Evolutionary conservation across 2,888 invertebrate genomes (phyloP), one percentile per base, ranked within the genome.

Genomic region (Leptopilina myrica): DNA sequence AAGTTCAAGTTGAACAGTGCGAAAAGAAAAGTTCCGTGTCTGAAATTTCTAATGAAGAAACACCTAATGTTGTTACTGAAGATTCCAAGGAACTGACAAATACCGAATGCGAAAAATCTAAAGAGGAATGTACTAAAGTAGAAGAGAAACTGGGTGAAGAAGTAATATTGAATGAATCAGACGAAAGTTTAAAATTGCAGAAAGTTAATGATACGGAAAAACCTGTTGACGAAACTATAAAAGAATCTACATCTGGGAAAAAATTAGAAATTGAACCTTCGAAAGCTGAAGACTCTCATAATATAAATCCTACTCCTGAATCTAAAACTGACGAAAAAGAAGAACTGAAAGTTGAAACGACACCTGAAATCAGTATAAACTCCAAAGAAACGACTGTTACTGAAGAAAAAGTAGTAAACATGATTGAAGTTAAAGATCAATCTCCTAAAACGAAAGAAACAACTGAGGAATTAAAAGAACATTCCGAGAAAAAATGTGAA

Each of bases 61-160:
- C 64, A n/a, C 65, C 33, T 73, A 59, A 76, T 56, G 62, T 73
- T n/a, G 78, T 78, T 43, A 78, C 49, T 26, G 79, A 76, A 76
- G 78, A 76, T 1, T 62, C 75, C 26, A 81, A 82, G 76, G 65
- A 40, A 6, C 65, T 64, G 9, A 76, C 77, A 64, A 73, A 79
- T 12, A 81, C 67, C 5, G 65, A 77, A 67, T 84, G 81, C 14
- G 80, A 82, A 56, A 64, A 78, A 75, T 53, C 83, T 79, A 82
- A 77, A 76, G 53, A 87, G 49, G 88, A 91, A 75, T 77, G 62
- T 15, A 85, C 84, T 59, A 83, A 77, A 11, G 82, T 6, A 59
- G 77, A 73, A 81, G 80, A 56, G 80, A 81, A 66, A 40, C 82
- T 83, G 65, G 83, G 83, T 33, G 84, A 82, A 43, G 76, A 65